A percentile compares a stretch with the other conserved stretches of the same genome.
phyloP scores from a whole-genome alignment of 2,797 vertebrate species.

The Manis crassicaudata region DNA sequence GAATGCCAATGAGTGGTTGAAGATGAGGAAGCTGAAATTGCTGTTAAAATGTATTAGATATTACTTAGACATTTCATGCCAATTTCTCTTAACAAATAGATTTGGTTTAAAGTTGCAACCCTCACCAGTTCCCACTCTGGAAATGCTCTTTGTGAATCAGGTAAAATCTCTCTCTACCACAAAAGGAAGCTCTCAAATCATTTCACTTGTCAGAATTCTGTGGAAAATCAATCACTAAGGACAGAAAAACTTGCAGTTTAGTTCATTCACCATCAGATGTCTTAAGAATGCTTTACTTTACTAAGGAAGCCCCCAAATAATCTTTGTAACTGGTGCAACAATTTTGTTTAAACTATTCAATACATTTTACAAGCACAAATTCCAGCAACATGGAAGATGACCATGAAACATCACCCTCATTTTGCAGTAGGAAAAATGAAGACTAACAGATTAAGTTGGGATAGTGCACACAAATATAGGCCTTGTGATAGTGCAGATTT shows the following conservation, averaged over 20 bases:
- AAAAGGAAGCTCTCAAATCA: slow-evolving; percentile 42
- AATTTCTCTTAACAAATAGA: slow-evolving; percentile 47
- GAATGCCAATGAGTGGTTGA: neutral
- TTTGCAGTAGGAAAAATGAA: slow-evolving; percentile 47
- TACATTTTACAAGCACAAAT: slow-evolving; percentile 26
- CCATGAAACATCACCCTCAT: slow-evolving; percentile 22
- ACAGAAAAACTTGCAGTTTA: slow-evolving; percentile 26
- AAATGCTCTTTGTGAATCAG: slow-evolving; percentile 45
- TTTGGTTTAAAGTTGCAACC: slow-evolving; percentile 56
- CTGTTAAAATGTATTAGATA: slow-evolving; percentile 33
- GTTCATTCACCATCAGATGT: slow-evolving; percentile 31
- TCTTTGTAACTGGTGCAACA: neutral
- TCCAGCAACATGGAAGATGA: slow-evolving; percentile 49
- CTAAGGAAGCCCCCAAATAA: neutral
- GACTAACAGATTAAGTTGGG: slow-evolving; percentile 34
- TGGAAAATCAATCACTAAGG: slow-evolving; percentile 28
- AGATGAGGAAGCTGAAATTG: slow-evolving; percentile 34
- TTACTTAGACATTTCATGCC: slow-evolving; percentile 44
- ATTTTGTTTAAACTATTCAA: slow-evolving; percentile 9
- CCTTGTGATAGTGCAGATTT: neutral
- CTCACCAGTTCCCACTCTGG: neutral
- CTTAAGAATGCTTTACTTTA: neutral
- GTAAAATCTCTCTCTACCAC: slow-evolving; percentile 34
- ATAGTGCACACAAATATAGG: neutral
- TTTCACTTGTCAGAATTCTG: slow-evolving; percentile 48